phyloP scores from a whole-genome alignment of 2,797 vertebrate species.

The Acrossocheilus fasciatus region DNA sequence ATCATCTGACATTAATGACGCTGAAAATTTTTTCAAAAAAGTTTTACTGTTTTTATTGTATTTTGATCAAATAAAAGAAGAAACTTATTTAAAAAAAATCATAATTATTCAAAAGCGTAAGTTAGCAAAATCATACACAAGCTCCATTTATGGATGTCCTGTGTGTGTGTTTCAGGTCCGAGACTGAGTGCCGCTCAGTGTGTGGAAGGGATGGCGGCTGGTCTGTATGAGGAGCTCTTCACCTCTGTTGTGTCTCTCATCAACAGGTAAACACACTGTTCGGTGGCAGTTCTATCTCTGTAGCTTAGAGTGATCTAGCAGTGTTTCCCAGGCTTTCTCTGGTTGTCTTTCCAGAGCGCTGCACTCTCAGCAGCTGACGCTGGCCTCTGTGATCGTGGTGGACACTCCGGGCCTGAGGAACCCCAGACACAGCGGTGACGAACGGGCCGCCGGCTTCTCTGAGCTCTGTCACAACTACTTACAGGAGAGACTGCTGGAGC shows the following conservation, averaged over 20 bases:
- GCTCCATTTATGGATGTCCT: neutral
- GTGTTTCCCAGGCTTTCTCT: neutral
- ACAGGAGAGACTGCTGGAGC: constrained; percentile 89
- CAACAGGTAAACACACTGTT: constrained; percentile 86
- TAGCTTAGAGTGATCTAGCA: neutral
- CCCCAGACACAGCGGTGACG: constrained; percentile 80
- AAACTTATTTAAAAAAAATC: neutral
- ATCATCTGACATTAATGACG: neutral
- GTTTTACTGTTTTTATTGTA: neutral
- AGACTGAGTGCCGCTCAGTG: constrained; percentile 89
- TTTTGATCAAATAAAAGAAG: neutral
- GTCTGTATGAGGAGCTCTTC: constrained; percentile 95
- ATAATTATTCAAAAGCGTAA: neutral
- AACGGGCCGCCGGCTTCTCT: constrained; percentile 87
- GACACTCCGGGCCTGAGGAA: constrained; percentile 90
- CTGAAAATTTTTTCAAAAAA: too few species aligned
- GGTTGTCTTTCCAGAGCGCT: constrained; percentile 80
- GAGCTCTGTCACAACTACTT: constrained; percentile 94
- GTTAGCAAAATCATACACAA: neutral
- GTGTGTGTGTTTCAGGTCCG: constrained; percentile 76
- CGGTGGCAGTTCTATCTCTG: neutral
- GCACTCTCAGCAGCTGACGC: constrained; percentile 85
- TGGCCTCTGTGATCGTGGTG: constrained; percentile 89
- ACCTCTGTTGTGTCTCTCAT: constrained; percentile 86
- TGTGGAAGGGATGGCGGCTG: constrained; percentile 90